These are phyloP conservation scores for Troilus luridus DNA, from an alignment of 2,888 invertebrate species.

Conservation along the genomic window DNA sequence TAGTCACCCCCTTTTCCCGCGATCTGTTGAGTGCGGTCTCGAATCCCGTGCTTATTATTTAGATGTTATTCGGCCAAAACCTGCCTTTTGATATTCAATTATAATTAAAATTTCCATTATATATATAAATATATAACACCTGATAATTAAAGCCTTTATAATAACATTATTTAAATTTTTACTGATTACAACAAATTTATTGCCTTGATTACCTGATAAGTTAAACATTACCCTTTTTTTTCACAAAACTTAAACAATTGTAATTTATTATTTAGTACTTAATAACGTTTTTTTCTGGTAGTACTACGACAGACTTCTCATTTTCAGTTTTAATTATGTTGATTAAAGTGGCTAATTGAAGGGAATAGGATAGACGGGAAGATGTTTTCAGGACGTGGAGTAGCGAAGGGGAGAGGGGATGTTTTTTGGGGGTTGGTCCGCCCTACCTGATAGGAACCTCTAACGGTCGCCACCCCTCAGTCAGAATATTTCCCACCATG, in stretches of 20 bases:
- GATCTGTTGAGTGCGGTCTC: not conserved
- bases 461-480: constrained; percentile 55
- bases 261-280: no score
- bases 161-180: no score
- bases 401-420: constrained; percentile 30
- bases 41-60: not conserved
- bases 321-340: not conserved
- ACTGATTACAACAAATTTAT: not conserved
- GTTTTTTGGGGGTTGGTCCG: constrained; percentile 55
- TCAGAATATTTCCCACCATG: constrained; percentile 5
- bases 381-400: constrained; percentile 50
- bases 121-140: no score
- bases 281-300: not conserved
- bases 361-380: not conserved
- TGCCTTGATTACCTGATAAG: not conserved
- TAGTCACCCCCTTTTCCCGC: constrained; percentile 27
- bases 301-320: not conserved
- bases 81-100: not conserved
- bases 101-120: not conserved
- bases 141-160: no score
- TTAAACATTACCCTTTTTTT: not conserved
- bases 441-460: constrained; percentile 46
- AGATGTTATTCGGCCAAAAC: not conserved
- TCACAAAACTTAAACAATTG: no score
- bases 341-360: constrained; percentile 9